These are phyloP conservation scores for Temnothorax nylanderi DNA, from an alignment of 1,140 invertebrate species.

Conservation along the genomic window DNA sequence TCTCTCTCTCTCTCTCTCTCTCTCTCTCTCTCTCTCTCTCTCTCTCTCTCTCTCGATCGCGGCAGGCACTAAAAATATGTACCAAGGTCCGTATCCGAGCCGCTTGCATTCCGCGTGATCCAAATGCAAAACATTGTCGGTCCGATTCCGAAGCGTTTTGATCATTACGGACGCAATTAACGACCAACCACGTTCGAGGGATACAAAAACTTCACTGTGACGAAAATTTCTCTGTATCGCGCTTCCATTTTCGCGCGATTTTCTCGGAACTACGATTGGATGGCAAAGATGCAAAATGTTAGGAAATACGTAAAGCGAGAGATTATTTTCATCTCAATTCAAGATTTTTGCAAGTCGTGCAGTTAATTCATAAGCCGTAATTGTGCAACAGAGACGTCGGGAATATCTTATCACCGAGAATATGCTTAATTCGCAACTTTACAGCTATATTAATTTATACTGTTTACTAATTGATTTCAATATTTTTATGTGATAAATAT, in stretches of 20 bases:
- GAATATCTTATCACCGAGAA: slow-evolving; percentile 18
- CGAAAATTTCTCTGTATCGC: neutral
- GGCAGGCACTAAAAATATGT: slow-evolving; percentile 55
- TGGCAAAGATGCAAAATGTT: neutral
- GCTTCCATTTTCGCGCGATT: neutral
- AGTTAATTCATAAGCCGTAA: neutral
- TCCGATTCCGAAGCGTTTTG: neutral
- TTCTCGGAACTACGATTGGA: too few species aligned
- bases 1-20: slow-evolving; percentile 16
- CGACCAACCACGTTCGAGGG: too few species aligned
- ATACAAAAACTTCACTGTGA: neutral
- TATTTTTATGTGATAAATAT: neutral
- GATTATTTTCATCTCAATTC: neutral
- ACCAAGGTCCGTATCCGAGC: slow-evolving; percentile 52
- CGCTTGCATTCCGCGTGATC: slow-evolving; percentile 62
- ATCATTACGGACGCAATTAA: slow-evolving; percentile 1
- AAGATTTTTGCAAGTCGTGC: neutral
- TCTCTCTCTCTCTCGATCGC: slow-evolving; percentile 19
- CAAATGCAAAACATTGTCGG: slow-evolving; percentile 67
- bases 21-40: slow-evolving; percentile 11
- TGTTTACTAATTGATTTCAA: neutral
- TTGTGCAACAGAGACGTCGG: too few species aligned
- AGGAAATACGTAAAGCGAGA: neutral
- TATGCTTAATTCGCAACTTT: neutral
- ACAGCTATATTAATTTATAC: neutral